phyloP scores from a whole-genome alignment of 2,888 invertebrate species.

The Chalcis sispes region DNA sequence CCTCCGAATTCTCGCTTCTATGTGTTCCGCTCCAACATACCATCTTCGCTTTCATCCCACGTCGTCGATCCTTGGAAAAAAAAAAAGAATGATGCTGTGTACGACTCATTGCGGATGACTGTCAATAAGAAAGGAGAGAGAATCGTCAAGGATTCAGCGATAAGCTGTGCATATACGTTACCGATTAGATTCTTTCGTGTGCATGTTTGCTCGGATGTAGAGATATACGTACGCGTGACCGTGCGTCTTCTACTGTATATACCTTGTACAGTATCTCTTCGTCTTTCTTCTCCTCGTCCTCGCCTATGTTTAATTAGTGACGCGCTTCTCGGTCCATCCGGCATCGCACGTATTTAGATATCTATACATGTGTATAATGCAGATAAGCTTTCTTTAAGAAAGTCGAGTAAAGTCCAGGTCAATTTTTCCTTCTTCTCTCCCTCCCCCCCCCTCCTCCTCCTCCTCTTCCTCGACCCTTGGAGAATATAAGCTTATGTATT shows the following conservation, averaged over 20 bases:
- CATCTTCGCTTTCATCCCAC: no score
- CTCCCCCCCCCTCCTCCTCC: neutral
- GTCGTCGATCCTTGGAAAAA: no score
- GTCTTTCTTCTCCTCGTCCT: constrained; percentile 59
- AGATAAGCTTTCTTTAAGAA: constrained; percentile 4
- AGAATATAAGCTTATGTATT: neutral
- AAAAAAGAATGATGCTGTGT: no score
- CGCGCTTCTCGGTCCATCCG: constrained; percentile 73
- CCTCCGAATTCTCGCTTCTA: no score
- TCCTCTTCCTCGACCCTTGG: neutral
- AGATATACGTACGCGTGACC: no score
- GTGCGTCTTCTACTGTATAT: no score
- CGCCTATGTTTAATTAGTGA: constrained; percentile 73
- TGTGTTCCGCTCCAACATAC: no score
- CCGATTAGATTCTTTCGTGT: constrained; percentile 14
- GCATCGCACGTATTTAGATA: no score
- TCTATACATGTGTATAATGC: neutral
- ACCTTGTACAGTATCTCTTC: no score
- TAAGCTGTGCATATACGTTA: constrained; percentile 11
- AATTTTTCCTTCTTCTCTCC: neutral
- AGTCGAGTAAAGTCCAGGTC: constrained; percentile 9
- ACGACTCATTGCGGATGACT: no score
- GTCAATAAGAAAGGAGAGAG: no score
- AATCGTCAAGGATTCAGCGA: neutral
- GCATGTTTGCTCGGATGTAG: neutral